Evolutionary conservation across 1,140 invertebrate species (phyloP), one percentile per base, ranked within the genome.

Genomic region (Tribolium castaneum): DNA sequence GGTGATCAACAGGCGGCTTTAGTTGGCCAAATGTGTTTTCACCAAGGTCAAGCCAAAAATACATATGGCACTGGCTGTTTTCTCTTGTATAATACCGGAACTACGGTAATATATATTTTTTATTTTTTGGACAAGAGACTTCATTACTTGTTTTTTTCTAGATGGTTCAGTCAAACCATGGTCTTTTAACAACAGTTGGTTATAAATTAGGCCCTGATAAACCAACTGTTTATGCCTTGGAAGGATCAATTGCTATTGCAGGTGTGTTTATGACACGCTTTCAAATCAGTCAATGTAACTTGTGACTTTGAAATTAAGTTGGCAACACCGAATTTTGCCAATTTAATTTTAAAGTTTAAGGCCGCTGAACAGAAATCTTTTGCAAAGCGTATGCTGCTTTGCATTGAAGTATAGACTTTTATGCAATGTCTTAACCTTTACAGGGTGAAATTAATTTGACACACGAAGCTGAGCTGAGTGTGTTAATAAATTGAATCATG

Each of bases 11-110:
- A 98, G 88, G 93, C 97, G 1, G 97, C 98, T 5, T 86, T 99
- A 12, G 92, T 99, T 0, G 98, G 98, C 0, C 98, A 99, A 85
- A 93, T 94, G 85, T 99, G 98, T 85, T 90, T 99, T 52, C 91
- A 92, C 75, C 90, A 92, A 9, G 98, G 98, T 0, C 94, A 97
- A 85, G 96, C 97, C 0, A 99, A 99, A 89, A 97, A 96, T 86
- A 99, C 98, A 0, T 98, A 98, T 86, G 93, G 98, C 13, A 99
- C 97, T 51, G 98, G 98, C 0, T 99, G 98, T 81, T 99, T 99
- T 86, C 88, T 99, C 10, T 88, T 99, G 0, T 98, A 96, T 87
- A 99, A 99, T 83, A 99, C 97, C 0, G 98, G 98, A 2, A 90
- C 90, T 0, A 89, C 92, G 82, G 93, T 94, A 88, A 83, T 80